phyloP scores from a whole-genome alignment of 2,113 vertebrate species.

The Coregonus clupeaformis region DNA sequence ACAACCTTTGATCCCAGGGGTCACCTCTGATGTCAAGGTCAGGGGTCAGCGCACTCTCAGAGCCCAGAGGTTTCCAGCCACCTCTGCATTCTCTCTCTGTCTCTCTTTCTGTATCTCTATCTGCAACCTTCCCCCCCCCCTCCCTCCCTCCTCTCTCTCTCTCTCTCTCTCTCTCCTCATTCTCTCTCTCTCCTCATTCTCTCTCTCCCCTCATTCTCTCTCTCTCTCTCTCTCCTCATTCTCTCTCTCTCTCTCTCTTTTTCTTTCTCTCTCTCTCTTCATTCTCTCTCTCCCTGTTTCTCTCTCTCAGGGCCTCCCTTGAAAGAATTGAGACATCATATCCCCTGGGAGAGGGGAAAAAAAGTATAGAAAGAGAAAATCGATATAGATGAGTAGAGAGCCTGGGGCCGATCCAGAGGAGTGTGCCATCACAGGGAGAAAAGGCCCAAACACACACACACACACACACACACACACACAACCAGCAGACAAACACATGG shows the following conservation, averaged over 20 bases:
- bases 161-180: too few relatives aligned
- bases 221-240: neutral
- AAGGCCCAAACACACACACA: neutral
- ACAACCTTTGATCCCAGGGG: slow-evolving; percentile 72
- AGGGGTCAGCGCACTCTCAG: slow-evolving; percentile 56
- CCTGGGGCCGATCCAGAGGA: slow-evolving; percentile 37
- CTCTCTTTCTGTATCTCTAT: too few relatives aligned
- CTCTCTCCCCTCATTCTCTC: too few relatives aligned
- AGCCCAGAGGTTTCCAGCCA: slow-evolving; percentile 1
- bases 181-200: too few relatives aligned
- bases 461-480: neutral
- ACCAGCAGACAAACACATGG: slow-evolving; percentile 35
- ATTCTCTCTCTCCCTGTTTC: slow-evolving; percentile 46
- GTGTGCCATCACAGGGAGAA: slow-evolving; percentile 50
- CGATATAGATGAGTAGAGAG: slow-evolving; percentile 73
- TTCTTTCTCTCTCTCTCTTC: too few relatives aligned
- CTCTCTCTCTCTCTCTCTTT: neutral
- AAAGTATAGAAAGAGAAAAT: slow-evolving; percentile 65
- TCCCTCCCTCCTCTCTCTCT: too few relatives aligned
- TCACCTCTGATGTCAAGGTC: slow-evolving; percentile 71
- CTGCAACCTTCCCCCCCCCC: too few relatives aligned
- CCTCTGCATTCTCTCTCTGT: too few relatives aligned
- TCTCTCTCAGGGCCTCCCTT: neutral
- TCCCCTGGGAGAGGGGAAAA: slow-evolving; percentile 62
- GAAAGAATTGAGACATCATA: slow-evolving; percentile 69